These are phyloP conservation scores for Pandion haliaetus DNA, from an alignment of 2,113 vertebrate genomes.

Conservation along the genomic window DNA sequence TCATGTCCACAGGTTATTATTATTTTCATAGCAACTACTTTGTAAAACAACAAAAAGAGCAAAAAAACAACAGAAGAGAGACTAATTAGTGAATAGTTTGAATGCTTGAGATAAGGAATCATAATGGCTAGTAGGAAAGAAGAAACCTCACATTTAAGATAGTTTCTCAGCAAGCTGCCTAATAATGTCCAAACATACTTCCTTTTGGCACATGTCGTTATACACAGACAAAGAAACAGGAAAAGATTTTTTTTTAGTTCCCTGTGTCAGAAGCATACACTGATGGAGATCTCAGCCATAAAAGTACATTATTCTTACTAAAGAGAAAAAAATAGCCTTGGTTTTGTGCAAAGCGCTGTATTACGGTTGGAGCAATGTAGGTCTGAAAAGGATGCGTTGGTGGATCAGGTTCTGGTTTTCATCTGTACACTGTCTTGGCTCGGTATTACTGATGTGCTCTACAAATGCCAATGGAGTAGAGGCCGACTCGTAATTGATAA, in stretches of 20 bases:
- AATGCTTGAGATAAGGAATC: slow-evolving; percentile 58
- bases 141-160: slow-evolving; percentile 36
- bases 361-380: background rate
- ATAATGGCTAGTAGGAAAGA: slow-evolving; percentile 51
- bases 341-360: background rate
- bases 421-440: background rate
- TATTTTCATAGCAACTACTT: slow-evolving; percentile 3
- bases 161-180: slow-evolving; percentile 21
- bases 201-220: slow-evolving; percentile 27
- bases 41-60: background rate
- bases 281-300: background rate
- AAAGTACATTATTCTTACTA: background rate
- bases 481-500: background rate
- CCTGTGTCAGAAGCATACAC: background rate
- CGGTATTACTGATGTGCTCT: background rate
- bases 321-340: background rate
- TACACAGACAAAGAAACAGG: slow-evolving; percentile 54
- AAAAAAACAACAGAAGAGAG: slow-evolving; percentile 10
- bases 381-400: background rate
- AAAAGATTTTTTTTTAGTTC: slow-evolving; percentile 5
- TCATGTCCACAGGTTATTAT: background rate
- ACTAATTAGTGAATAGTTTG: slow-evolving; percentile 61
- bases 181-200: slow-evolving; percentile 44
- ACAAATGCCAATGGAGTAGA: background rate
- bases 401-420: slow-evolving; percentile 1